Conservation (phyloP, 2,797 vertebrate species). For the Rhynchonycteris naso region DNA sequence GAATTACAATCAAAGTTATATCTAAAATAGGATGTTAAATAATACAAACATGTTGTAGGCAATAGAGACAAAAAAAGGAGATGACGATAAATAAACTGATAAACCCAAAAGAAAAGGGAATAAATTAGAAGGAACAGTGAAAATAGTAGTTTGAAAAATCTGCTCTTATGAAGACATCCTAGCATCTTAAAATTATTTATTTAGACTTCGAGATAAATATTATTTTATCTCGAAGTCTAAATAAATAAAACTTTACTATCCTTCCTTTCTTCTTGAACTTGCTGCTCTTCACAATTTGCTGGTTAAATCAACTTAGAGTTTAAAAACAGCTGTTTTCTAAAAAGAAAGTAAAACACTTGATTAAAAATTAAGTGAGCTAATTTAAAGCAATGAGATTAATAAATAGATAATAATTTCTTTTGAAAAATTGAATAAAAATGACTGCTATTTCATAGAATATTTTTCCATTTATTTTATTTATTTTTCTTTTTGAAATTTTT, state of each 20-base stretch:
- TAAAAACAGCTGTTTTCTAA: not conserved
- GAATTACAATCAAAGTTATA: conserved; percentile 1
- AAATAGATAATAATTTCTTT: not conserved
- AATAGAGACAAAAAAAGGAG: not conserved
- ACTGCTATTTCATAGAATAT: not conserved
- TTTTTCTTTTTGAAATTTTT: no score
- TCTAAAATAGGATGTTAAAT: not conserved
- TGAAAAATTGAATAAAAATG: not conserved
- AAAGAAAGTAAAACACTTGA: not conserved
- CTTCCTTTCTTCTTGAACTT: not conserved
- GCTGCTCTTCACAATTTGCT: not conserved
- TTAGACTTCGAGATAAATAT: not conserved
- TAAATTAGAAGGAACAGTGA: not conserved
- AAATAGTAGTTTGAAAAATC: not conserved
- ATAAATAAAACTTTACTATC: not conserved
- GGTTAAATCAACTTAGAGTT: not conserved
- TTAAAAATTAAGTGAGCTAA: not conserved
- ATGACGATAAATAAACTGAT: not conserved
- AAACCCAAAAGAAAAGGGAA: not conserved
- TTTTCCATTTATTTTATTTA: not conserved
- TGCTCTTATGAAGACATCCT: not conserved
- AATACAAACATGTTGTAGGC: not conserved
- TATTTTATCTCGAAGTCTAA: no score
- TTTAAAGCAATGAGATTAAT: not conserved
- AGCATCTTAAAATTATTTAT: not conserved